These are phyloP conservation scores for Brotogeris chrysoptera DNA, from an alignment of 2,797 vertebrate genomes.

Conservation along the genomic window DNA sequence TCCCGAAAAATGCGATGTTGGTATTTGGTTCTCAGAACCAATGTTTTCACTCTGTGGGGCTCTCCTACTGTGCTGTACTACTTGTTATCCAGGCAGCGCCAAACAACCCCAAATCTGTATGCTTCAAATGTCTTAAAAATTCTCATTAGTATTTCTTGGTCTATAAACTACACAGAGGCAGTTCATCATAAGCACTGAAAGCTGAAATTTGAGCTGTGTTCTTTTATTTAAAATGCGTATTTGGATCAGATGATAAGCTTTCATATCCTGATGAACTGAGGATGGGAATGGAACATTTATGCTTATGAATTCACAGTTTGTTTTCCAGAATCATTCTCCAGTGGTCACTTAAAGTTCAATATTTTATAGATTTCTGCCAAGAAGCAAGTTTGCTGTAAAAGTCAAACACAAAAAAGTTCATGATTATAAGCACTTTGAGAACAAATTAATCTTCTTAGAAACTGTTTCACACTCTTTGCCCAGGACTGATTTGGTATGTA, in stretches of 20 bases:
- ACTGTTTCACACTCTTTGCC: neutral
- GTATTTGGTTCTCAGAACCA: neutral
- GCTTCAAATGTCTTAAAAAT: neutral
- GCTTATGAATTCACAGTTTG: neutral
- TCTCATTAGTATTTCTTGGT: neutral
- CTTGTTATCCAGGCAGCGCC: neutral
- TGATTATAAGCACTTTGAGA: neutral
- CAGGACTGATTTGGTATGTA: neutral
- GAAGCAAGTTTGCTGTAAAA: slow-evolving; percentile 4
- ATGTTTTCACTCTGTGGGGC: neutral
- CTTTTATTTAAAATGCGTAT: neutral
- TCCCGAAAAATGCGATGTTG: neutral
- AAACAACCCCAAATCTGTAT: neutral
- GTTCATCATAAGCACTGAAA: neutral
- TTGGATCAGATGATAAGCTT: neutral
- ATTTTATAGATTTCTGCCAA: slow-evolving; percentile 7
- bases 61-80: neutral
- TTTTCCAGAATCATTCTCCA: slow-evolving; percentile 18
- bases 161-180: neutral
- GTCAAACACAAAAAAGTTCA: neutral
- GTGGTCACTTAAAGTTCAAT: slow-evolving; percentile 25
- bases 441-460: slow-evolving; percentile 24
- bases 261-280: neutral
- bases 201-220: neutral
- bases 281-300: neutral